Evolutionary conservation across 2,888 invertebrate genomes (phyloP).

Genomic region (Drosophila peninsularis): DNA sequence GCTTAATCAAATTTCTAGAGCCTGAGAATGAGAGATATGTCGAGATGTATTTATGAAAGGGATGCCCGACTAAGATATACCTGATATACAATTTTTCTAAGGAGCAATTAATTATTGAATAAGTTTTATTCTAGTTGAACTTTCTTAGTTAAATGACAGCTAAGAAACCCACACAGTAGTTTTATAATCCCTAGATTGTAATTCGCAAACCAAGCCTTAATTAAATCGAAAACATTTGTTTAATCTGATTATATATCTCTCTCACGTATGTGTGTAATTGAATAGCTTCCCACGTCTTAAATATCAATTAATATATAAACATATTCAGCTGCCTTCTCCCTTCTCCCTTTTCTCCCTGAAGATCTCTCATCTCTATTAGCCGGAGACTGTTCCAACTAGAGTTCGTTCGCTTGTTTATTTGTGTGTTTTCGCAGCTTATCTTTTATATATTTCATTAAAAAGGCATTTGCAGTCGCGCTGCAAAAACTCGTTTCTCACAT

Average conservation of each 20-base stretch:
- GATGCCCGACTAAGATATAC: too few relatives aligned
- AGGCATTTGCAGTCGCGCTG: conserved; percentile 71
- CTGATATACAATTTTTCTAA: too few relatives aligned
- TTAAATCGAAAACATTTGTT: too few relatives aligned
- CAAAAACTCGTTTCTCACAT: conserved; percentile 73
- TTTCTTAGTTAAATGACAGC: too few relatives aligned
- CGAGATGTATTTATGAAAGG: neutral
- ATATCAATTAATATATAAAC: conserved; percentile 27
- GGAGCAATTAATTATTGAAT: too few relatives aligned
- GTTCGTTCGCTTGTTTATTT: conserved; percentile 31
- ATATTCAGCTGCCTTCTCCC: neutral
- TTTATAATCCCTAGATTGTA: neutral
- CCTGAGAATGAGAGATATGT: neutral
- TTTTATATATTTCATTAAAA: conserved; percentile 74
- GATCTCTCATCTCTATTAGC: conserved; percentile 31
- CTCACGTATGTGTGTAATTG: conserved; percentile 5
- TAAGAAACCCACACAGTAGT: neutral
- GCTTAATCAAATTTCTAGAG: neutral
- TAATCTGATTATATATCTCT: neutral
- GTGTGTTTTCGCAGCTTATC: conserved; percentile 61
- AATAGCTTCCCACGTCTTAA: conserved; percentile 26
- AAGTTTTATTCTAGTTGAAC: too few relatives aligned
- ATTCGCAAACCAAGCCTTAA: neutral
- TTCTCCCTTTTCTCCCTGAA: conserved; percentile 18
- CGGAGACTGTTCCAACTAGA: conserved; percentile 16